Evolutionary conservation across 2,888 invertebrate species (phyloP), one percentile per base, ranked within the genome.

Genomic region (Nycteola revayana): DNA sequence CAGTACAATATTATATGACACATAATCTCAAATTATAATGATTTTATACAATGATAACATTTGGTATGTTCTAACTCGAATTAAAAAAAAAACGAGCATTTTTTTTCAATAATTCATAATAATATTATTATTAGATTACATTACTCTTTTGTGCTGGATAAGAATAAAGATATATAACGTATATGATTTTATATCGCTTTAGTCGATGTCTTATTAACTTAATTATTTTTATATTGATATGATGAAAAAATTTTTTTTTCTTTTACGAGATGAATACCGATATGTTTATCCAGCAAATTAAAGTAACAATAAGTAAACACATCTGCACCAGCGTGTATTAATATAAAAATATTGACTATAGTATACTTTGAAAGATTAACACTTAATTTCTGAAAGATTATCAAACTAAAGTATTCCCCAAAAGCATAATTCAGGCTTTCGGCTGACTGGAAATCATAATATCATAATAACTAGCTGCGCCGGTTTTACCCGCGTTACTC

Each of bases 1-100:
- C 46, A 58, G 45, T 59, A 42, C 47, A 52, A 60, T 64, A 66
- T 60, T 61, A 61, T 60, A 70, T 64, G 75, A 76, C 76, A 76
- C 73, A 60, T 77, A 80, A 82, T 83, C 80, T 83, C 83, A 79
- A 80, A 79, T 78, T 74, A 80, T 69, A 75, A 60, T 68, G 65
- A 25, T 65, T 71, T 59, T 78, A 72, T 79, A 78, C 75, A 76
- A 64, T 69, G 69, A 66, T 72, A 59, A 64, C 50, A 64, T 66
- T 67, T 65, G 63, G 63, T 59, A 60, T 49, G 46, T 42, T 38
- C 40, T 38, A 36, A 49, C 35, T 28, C 48, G 36, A 52, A 54
- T 41, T 34, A 36, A 35, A 55, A 39, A 34, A 42, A 26, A 21
- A 34, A 47, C 26, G 48, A 57, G 38, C 36, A 36, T 46, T 48